A percentile compares a stretch with the other conserved stretches of the same genome.
Conservation (phyloP, 2,888 invertebrate genomes). For the Drosophila percnosoma region DNA sequence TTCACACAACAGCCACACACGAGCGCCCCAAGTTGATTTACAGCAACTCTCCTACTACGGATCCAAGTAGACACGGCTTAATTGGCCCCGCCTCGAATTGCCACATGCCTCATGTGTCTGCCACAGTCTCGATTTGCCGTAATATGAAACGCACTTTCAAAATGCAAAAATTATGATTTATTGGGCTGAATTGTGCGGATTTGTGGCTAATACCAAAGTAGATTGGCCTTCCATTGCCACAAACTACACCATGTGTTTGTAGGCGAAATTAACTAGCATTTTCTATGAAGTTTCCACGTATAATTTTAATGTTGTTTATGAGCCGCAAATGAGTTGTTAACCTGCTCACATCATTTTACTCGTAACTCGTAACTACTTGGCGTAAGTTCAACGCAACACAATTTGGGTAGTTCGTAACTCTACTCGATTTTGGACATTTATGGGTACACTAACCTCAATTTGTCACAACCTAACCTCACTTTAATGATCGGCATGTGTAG, state of each 20-base stretch:
- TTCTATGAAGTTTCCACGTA: constrained; percentile 23
- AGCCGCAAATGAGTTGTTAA: constrained; percentile 22
- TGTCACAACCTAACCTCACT: constrained; percentile 24
- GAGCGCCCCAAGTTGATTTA: constrained; percentile 66
- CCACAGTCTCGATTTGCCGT: constrained; percentile 51
- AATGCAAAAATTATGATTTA: constrained; percentile 64
- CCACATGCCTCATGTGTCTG: constrained; percentile 48
- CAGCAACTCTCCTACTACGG: constrained; percentile 46
- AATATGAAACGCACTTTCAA: constrained; percentile 79
- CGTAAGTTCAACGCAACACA: neutral
- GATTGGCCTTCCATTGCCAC: constrained; percentile 18
- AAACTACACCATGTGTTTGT: constrained; percentile 20
- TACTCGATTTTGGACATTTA: neutral
- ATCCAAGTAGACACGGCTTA: constrained; percentile 56
- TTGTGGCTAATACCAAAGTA: constrained; percentile 2
- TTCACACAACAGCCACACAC: constrained; percentile 47
- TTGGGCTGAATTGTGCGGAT: constrained; percentile 29
- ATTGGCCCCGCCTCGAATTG: constrained; percentile 71
- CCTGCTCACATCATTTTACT: neutral
- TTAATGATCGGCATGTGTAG: constrained; percentile 8
- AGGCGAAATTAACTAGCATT: constrained; percentile 11
- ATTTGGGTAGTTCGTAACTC: neutral
- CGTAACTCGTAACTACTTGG: neutral
- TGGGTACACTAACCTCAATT: constrained; percentile 25
- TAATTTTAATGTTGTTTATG: constrained; percentile 19